Base-by-base conservation (phyloP, 2,113 vertebrate genomes). In the Rhea americana region DNA sequence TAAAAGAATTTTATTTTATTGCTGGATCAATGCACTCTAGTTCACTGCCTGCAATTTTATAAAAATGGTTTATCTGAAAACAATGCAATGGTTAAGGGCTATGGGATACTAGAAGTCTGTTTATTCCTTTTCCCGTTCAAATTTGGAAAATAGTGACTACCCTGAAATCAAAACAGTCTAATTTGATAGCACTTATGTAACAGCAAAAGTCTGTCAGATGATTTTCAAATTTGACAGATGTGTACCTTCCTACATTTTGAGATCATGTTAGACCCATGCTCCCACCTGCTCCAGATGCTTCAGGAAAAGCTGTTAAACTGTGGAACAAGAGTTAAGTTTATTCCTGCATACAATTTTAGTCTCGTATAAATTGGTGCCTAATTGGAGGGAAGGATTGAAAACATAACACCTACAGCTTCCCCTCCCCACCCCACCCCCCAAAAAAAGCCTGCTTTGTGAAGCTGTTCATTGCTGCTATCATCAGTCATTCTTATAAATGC, bases 281-380 rank as follows among this genome's bases (percentile, higher is more conserved):
- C 45, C 21, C 6, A 32, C 13, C 21, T 22, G 32, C 20, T 83
- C 72, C 21, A 65, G 14, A 43, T 56, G 4, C 0, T 0, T 50
- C 26, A 30, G 1, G 12, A n/a, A 76, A 82, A 35, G 20, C 30
- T 41, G 17, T 28, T 79, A 43, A 75, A 47, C 10, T 71, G 2
- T 41, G 39, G n/a, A 79, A 53, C 8, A 66, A 35, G 47, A 82
- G 11, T 65, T 66, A 39, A 4, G 76, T 77, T 86, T 73, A 65
- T n/a, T 94, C 18, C 79, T 25, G 3, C 1, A 3, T 56, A 11
- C 21, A 19, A 12, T 66, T 70, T 84, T 74, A 51, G n/a, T 88
- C 71, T 76, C 14, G 19, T 19, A 19, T 82, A 47, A 88, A 39
- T 75, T 56, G 35, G 35, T 35, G 17, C 67, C 15, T 79, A 28